Conservation (phyloP, 2,113 vertebrate genomes). For the Oophaga pumilio region DNA sequence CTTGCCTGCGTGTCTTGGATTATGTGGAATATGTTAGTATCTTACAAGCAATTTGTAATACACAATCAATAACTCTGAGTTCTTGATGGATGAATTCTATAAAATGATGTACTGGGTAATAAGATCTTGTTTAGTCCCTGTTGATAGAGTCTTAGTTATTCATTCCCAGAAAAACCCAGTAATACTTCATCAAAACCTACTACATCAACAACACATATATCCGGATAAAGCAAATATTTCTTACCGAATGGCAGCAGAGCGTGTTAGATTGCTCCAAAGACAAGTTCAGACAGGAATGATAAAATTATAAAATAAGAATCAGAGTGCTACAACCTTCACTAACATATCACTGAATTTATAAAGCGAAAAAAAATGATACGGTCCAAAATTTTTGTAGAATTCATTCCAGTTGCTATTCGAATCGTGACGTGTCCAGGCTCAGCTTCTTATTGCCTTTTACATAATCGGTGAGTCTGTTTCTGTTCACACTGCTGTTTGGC, state of each 20-base stretch:
- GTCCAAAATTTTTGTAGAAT: neutral
- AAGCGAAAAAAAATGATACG: neutral
- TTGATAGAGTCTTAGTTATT: neutral
- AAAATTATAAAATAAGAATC: neutral
- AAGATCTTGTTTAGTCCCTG: neutral
- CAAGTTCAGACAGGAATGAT: neutral
- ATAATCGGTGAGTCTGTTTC: neutral
- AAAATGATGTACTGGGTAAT: neutral
- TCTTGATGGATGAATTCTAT: neutral
- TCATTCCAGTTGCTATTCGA: neutral
- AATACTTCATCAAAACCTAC: conserved; percentile 10
- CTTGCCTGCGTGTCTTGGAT: neutral
- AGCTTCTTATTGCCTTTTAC: too few species aligned
- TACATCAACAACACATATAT: conserved; percentile 7
- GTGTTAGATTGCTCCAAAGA: neutral
- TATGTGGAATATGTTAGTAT: neutral
- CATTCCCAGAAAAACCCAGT: conserved; percentile 5
- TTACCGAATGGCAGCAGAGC: neutral
- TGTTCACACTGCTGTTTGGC: neutral
- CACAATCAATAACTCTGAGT: neutral
- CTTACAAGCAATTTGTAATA: neutral
- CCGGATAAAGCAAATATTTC: neutral
- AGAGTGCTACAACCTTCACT: neutral
- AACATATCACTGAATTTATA: neutral
- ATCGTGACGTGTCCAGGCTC: neutral